Conservation (phyloP, 2,113 vertebrate genomes). For the Ptilonorhynchus violaceus region DNA sequence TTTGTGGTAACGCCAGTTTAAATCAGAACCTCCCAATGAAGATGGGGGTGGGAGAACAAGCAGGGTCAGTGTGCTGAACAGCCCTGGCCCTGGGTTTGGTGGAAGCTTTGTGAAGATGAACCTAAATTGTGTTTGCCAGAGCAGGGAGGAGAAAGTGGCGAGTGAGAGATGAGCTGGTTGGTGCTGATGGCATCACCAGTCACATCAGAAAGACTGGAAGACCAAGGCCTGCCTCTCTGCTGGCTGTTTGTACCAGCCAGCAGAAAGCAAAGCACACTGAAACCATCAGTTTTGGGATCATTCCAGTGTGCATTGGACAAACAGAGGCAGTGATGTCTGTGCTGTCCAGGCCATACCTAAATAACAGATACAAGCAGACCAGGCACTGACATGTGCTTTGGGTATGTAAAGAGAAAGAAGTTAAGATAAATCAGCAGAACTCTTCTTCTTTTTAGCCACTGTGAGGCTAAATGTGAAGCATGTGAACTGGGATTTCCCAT, state of each 20-base stretch:
- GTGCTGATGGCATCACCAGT: not conserved
- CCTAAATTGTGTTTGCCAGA: not conserved
- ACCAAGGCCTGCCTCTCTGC: not conserved
- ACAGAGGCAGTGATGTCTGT: not conserved
- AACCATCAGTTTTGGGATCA: not conserved
- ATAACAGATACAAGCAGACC: not conserved
- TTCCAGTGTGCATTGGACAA: not conserved
- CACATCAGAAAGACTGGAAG: rapidly evolving
- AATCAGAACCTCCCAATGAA: not conserved
- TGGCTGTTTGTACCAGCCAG: not conserved
- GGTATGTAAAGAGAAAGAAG: not conserved
- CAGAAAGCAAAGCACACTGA: not conserved
- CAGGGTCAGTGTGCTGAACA: not conserved
- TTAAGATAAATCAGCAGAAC: not conserved
- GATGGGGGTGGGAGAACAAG: not conserved
- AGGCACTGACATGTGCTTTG: not conserved
- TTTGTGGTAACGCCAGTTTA: not conserved
- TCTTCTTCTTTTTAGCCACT: not conserved
- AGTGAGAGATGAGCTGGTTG: not conserved
- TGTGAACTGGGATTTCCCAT: not conserved
- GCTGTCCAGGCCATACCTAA: not conserved
- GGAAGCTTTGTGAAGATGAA: not conserved
- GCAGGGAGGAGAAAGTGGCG: not conserved
- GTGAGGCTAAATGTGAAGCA: not conserved
- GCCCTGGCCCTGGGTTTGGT: not conserved